phyloP scores from a whole-genome alignment of 2,797 vertebrate species.

The Diplodus sargus region DNA sequence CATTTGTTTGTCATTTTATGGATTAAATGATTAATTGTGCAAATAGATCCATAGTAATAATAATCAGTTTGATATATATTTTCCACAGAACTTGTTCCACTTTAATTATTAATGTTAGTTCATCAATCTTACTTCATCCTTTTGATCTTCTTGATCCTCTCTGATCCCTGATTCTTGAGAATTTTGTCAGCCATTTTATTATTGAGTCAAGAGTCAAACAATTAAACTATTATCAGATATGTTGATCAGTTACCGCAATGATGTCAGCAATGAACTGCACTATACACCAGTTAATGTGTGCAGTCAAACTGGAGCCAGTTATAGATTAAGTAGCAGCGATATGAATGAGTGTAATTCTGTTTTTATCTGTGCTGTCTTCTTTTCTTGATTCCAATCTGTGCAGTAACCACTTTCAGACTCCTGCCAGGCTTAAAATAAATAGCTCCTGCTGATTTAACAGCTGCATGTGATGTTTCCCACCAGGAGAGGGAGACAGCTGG shows the following conservation, averaged over 20 bases:
- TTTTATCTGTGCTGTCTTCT: neutral
- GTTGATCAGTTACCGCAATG: neutral
- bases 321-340: neutral
- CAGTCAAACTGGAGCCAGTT: neutral
- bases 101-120: too few species aligned
- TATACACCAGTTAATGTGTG: too few species aligned
- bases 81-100: too few species aligned
- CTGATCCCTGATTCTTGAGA: too few species aligned
- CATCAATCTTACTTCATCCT: too few species aligned
- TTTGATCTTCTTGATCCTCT: too few species aligned
- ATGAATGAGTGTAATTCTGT: neutral
- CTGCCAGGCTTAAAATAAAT: neutral
- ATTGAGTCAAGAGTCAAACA: neutral
- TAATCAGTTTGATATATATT: too few species aligned
- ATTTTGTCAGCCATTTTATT: neutral
- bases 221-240: too few species aligned
- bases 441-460: neutral
- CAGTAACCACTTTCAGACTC: neutral
- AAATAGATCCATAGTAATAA: too few species aligned
- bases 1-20: too few species aligned
- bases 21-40: too few species aligned
- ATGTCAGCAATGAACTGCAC: neutral
- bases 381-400: neutral
- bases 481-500: constrained; percentile 89
- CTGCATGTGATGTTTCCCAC: constrained; percentile 20